Conservation (phyloP, 2,797 vertebrate species). For the Apogon talboti region DNA sequence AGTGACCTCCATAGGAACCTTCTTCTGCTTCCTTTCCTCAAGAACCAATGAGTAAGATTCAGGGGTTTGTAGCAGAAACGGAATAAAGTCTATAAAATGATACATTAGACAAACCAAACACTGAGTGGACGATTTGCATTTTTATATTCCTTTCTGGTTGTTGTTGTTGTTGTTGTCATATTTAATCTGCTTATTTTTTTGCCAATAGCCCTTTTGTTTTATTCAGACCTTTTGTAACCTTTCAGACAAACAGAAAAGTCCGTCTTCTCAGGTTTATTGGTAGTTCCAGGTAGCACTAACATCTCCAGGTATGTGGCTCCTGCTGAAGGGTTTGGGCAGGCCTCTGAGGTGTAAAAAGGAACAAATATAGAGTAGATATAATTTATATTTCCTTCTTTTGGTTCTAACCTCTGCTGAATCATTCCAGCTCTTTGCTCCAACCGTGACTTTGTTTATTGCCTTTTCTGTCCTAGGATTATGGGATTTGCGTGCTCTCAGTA, state of each 20-base stretch:
- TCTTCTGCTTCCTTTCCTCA: conserved; percentile 10
- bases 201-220: no score
- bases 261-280: no score
- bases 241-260: no score
- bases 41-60: no score
- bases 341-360: not conserved
- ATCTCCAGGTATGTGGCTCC: not conserved
- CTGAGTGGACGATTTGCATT: no score
- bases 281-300: not conserved
- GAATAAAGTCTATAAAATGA: no score
- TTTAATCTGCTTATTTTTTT: no score
- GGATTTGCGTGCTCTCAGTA: conserved; percentile 50
- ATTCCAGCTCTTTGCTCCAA: conserved; percentile 27
- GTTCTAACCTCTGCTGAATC: conserved; percentile 53
- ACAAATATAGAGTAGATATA: not conserved
- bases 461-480: conserved; percentile 55
- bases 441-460: conserved; percentile 48
- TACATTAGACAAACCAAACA: no score
- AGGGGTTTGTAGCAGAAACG: no score
- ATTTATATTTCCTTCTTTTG: not conserved
- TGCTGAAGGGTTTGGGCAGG: not conserved
- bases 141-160: no score
- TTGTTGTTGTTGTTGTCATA: no score
- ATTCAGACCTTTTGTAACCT: no score
- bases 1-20: conserved; percentile 20